Evolutionary conservation across 2,113 vertebrate species (phyloP).

Genomic region (Pelobates fuscus): DNA sequence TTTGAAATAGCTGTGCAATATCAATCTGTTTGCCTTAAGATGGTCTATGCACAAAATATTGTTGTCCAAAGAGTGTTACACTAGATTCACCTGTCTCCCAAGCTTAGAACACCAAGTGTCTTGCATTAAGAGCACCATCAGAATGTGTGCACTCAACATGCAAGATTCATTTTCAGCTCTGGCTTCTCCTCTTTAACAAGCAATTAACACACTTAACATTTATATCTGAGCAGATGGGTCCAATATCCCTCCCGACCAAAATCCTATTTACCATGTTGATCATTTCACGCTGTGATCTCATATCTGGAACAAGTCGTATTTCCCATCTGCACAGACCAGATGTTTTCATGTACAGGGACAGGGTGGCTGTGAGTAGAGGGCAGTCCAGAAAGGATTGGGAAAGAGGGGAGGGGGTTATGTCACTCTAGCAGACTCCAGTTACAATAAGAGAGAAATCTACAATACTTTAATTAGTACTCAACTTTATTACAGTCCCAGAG

Average conservation of each 20-base stretch:
- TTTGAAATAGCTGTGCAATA: too few species aligned
- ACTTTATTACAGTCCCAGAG: not conserved
- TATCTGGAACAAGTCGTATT: constrained; percentile 74
- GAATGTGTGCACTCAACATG: constrained; percentile 19
- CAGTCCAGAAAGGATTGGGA: constrained; percentile 56
- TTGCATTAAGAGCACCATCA: not conserved
- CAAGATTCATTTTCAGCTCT: constrained; percentile 25
- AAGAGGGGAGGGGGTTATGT: constrained; percentile 69
- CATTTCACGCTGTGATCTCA: constrained; percentile 79
- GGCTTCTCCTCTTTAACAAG: constrained; percentile 53
- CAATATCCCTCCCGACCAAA: constrained; percentile 72
- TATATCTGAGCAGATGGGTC: constrained; percentile 72
- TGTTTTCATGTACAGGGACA: constrained; percentile 68
- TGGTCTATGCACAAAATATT: too few species aligned
- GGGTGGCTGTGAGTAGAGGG: constrained; percentile 50
- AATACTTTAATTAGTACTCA: not conserved
- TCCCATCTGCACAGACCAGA: constrained; percentile 80
- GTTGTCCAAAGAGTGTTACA: too few species aligned
- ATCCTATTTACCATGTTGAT: constrained; percentile 75
- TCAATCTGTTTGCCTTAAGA: too few species aligned
- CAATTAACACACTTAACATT: constrained; percentile 59
- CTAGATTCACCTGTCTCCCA: not conserved
- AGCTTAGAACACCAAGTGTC: not conserved
- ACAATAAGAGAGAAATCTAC: constrained; percentile 23
- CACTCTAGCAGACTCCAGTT: constrained; percentile 69